Evolutionary conservation across 2,888 invertebrate genomes (phyloP).

Genomic region (Apamea epomidion): DNA sequence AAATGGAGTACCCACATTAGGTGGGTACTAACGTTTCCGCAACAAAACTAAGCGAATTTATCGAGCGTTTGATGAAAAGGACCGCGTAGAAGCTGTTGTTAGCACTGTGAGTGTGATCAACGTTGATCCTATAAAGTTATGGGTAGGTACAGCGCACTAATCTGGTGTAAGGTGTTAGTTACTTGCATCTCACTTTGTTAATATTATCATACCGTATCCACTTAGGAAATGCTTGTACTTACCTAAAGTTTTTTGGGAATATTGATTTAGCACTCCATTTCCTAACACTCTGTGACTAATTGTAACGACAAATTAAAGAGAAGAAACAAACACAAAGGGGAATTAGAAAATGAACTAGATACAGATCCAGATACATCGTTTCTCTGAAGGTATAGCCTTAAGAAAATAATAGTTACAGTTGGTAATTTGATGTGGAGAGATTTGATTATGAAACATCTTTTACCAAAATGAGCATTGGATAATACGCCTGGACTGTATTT

Average conservation of each 20-base stretch:
- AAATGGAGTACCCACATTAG: neutral
- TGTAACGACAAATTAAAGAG: constrained; percentile 4
- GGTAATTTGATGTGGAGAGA: constrained; percentile 3
- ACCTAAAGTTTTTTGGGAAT: neutral
- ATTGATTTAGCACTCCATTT: neutral
- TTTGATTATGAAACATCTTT: constrained; percentile 7
- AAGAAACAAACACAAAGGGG: neutral
- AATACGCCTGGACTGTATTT: neutral
- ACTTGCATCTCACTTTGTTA: neutral
- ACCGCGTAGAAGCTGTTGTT: neutral
- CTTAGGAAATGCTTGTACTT: too few species aligned
- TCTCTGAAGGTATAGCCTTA: constrained; percentile 5
- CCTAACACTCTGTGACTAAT: constrained; percentile 1
- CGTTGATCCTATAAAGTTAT: neutral
- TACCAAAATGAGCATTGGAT: neutral
- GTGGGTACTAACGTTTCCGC: neutral
- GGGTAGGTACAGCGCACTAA: neutral
- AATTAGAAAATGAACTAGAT: constrained; percentile 9
- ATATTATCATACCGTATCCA: neutral
- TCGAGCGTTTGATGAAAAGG: neutral
- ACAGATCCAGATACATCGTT: neutral
- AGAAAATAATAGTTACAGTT: constrained; percentile 7
- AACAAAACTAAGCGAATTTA: neutral
- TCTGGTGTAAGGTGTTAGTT: neutral
- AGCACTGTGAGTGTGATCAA: neutral